These are phyloP conservation scores for Drosophila lacteicornis DNA, from an alignment of 1,140 invertebrate genomes.

Conservation along the genomic window DNA sequence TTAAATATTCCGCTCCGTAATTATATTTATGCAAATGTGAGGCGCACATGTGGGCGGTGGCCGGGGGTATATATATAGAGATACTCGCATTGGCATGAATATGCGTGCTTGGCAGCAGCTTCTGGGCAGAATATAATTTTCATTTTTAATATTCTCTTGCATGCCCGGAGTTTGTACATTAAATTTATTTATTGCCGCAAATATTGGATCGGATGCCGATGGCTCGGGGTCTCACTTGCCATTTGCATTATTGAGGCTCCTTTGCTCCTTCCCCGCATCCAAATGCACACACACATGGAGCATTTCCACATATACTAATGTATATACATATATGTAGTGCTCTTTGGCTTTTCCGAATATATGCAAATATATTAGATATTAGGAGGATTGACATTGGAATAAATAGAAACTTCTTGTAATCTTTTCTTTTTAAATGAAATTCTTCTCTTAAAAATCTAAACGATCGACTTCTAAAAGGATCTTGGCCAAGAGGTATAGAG, in stretches of 20 bases:
- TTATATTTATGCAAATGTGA: constrained; percentile 80
- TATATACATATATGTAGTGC: constrained; percentile 1
- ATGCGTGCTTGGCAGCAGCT: constrained; percentile 57
- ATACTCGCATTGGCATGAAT: constrained; percentile 43
- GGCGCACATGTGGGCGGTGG: constrained; percentile 34
- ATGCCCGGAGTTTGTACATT: constrained; percentile 79
- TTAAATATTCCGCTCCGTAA: constrained; percentile 74
- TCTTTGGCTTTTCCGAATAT: neutral
- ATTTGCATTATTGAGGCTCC: constrained; percentile 69
- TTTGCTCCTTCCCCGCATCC: constrained; percentile 5
- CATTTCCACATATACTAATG: constrained; percentile 1
- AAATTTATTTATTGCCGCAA: constrained; percentile 83
- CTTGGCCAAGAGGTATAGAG: neutral
- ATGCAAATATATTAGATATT: neutral
- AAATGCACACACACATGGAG: constrained; percentile 27
- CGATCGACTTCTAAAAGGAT: neutral
- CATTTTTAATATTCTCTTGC: constrained; percentile 83
- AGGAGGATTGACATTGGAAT: neutral
- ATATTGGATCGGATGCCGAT: constrained; percentile 81
- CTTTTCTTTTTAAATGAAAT: neutral
- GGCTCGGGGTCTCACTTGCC: constrained; percentile 44
- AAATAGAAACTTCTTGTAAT: neutral
- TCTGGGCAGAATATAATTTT: constrained; percentile 79
- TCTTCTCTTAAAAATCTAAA: neutral
- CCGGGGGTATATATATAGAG: constrained; percentile 4